A percentile compares a stretch with the other conserved stretches of the same genome.
These are phyloP conservation scores for Enteromius radiatus DNA, from an alignment of 2,797 vertebrate genomes.

Conservation along the genomic window DNA sequence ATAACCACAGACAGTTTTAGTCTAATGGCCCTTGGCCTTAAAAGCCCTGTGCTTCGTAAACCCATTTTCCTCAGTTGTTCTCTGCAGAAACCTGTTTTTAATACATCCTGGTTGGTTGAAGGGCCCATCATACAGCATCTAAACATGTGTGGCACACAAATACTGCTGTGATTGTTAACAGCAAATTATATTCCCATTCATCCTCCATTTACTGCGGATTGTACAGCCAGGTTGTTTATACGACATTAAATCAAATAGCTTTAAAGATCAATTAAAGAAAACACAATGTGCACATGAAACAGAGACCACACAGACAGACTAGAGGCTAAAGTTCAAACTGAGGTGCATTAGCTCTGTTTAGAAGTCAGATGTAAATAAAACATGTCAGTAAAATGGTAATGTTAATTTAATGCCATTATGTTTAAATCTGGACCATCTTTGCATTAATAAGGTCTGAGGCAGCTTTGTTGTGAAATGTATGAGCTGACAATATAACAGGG, in stretches of 20 bases:
- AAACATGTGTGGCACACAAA: background rate
- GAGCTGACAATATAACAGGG: background rate
- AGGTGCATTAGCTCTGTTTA: constrained; percentile 5
- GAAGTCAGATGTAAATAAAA: constrained; percentile 11
- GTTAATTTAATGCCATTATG: background rate
- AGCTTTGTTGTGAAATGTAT: background rate
- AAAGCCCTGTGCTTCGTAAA: constrained; percentile 38
- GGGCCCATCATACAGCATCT: constrained; percentile 15
- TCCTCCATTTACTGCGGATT: constrained; percentile 3
- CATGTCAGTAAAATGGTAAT: constrained; percentile 17
- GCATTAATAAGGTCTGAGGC: background rate
- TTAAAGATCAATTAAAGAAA: constrained; percentile 18
- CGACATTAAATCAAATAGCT: constrained; percentile 1
- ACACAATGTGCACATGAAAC: background rate
- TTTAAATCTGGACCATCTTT: background rate
- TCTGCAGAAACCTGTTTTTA: constrained; percentile 31
- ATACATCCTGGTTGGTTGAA: constrained; percentile 42
- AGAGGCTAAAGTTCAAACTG: constrained; percentile 1
- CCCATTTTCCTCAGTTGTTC: background rate
- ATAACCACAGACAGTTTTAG: constrained; percentile 39
- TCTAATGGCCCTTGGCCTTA: constrained; percentile 10
- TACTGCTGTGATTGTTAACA: background rate
- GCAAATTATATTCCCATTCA: background rate
- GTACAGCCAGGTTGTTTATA: constrained; percentile 19
- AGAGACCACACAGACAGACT: constrained; percentile 37